Conservation (phyloP, 2,888 invertebrate genomes). For the Pharmacophagus antenor region DNA sequence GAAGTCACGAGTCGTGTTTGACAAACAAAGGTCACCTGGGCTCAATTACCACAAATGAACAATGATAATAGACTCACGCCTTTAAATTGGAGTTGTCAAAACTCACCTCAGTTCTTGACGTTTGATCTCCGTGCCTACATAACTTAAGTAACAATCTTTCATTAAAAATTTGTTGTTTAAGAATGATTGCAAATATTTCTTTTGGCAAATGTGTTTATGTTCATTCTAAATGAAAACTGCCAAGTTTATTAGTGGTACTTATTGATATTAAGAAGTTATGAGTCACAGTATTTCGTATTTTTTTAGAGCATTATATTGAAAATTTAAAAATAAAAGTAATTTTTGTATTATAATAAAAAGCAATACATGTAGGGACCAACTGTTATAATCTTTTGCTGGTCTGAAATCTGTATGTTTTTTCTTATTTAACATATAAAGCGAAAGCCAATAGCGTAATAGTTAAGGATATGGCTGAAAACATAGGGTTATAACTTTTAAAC, state of each 20-base stretch:
- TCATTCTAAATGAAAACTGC: too few relatives aligned
- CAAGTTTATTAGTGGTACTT: too few relatives aligned
- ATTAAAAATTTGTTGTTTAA: constrained; percentile 38
- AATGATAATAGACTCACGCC: constrained; percentile 57
- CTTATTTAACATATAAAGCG: too few relatives aligned
- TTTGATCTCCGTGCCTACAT: constrained; percentile 42
- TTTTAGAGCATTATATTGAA: neutral
- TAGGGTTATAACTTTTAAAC: too few relatives aligned
- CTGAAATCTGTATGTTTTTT: too few relatives aligned
- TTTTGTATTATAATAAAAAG: too few relatives aligned
- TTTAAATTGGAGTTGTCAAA: constrained; percentile 56
- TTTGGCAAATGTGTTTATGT: neutral
- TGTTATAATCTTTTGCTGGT: too few relatives aligned
- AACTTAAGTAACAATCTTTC: constrained; percentile 39
- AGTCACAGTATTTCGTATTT: neutral
- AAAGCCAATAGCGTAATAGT: too few relatives aligned
- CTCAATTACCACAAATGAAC: constrained; percentile 45
- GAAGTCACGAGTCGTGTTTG: constrained; percentile 26
- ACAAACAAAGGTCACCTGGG: constrained; percentile 47
- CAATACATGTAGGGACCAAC: too few relatives aligned
- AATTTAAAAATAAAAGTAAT: too few relatives aligned
- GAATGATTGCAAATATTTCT: constrained; percentile 21
- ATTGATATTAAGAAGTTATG: neutral
- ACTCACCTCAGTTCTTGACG: constrained; percentile 44
- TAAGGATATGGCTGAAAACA: too few relatives aligned